phyloP scores from a whole-genome alignment of 2,888 invertebrate genomes.

The Plutella xylostella region DNA sequence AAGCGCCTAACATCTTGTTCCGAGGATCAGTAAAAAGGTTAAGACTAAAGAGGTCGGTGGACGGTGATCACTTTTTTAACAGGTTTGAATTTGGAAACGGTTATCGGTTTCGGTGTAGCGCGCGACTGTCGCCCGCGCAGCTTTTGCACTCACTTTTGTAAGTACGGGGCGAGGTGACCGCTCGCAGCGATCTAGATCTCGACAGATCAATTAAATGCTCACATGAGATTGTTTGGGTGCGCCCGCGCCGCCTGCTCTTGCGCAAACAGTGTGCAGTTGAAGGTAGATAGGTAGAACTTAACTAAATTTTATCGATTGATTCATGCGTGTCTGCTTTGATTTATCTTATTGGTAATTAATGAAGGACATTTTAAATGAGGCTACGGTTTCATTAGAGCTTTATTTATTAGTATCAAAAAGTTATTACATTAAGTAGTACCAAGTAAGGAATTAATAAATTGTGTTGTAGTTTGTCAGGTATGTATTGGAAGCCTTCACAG shows the following conservation, averaged over 20 bases:
- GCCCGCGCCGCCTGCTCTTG: not conserved
- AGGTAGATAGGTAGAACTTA: too few relatives aligned
- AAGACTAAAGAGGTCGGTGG: not conserved
- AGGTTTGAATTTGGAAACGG: constrained; percentile 20
- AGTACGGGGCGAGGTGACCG: constrained; percentile 25
- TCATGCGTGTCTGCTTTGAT: too few relatives aligned
- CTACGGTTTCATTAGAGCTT: too few relatives aligned
- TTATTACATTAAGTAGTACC: too few relatives aligned
- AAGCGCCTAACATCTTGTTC: not conserved
- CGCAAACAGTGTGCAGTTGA: constrained; percentile 1
- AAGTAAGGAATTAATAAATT: too few relatives aligned
- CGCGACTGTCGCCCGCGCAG: constrained; percentile 42
- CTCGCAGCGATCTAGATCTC: constrained; percentile 58
- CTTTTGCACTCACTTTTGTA: constrained; percentile 56
- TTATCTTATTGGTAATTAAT: too few relatives aligned
- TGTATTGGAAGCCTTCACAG: too few relatives aligned
- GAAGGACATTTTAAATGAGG: too few relatives aligned
- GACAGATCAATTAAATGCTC: constrained; percentile 42
- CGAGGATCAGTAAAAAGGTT: not conserved
- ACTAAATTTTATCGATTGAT: too few relatives aligned
- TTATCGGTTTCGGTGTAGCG: constrained; percentile 29
- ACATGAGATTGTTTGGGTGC: not conserved
- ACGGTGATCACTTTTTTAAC: not conserved
- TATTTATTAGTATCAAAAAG: too few relatives aligned
- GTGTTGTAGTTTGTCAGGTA: too few relatives aligned